Percentiles rank a stretch among this genome's conserved stretches.
phyloP scores from a whole-genome alignment of 2,888 invertebrate genomes.

The Pecten maximus region DNA sequence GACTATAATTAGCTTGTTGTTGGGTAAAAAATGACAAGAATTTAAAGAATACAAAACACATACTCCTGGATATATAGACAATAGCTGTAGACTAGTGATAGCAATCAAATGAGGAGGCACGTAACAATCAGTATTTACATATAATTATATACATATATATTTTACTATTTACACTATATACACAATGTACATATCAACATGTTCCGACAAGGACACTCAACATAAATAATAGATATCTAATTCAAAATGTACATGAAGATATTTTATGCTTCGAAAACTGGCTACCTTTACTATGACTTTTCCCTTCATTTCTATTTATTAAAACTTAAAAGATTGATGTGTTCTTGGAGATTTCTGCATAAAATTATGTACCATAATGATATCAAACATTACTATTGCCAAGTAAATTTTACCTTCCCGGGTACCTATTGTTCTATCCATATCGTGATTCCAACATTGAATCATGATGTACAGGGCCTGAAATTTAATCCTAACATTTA shows the following conservation, averaged over 20 bases:
- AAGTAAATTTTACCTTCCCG: too few relatives aligned
- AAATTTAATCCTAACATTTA: too few relatives aligned
- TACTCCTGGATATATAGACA: background rate
- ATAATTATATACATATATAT: background rate
- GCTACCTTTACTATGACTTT: background rate
- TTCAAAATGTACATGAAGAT: background rate
- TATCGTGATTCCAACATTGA: too few relatives aligned
- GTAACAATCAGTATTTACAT: background rate
- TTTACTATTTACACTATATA: background rate
- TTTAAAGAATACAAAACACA: background rate
- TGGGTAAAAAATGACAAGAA: background rate
- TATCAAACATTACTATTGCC: too few relatives aligned
- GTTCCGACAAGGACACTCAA: background rate
- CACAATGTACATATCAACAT: background rate
- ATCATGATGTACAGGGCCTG: too few relatives aligned
- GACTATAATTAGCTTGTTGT: background rate
- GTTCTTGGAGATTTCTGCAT: too few relatives aligned
- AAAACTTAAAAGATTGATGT: too few relatives aligned
- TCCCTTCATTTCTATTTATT: too few relatives aligned
- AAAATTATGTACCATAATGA: too few relatives aligned
- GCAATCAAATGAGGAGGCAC: background rate
- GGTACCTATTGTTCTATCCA: too few relatives aligned
- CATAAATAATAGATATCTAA: background rate
- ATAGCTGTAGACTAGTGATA: background rate
- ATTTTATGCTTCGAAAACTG: background rate